Percentiles rank a stretch among this genome's conserved stretches.
Conservation (phyloP, 2,113 vertebrate genomes). For the Sisor rabdophorus region DNA sequence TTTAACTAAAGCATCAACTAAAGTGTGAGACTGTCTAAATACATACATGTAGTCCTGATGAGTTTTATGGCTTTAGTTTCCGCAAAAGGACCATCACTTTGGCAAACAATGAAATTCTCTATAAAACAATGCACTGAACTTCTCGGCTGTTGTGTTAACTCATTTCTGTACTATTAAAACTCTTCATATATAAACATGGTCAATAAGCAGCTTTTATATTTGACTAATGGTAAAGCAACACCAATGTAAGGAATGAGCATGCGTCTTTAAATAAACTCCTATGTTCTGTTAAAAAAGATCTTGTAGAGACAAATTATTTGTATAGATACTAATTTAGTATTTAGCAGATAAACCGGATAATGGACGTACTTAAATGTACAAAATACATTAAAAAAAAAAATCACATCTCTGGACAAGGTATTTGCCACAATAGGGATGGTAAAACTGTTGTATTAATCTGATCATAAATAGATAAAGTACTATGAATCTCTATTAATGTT, state of each 20-base stretch:
- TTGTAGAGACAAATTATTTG: slow-evolving; percentile 6
- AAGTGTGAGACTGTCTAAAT: slow-evolving; percentile 16
- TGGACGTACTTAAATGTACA: no score
- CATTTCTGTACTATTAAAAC: slow-evolving; percentile 45
- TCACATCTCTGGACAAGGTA: slow-evolving; percentile 43
- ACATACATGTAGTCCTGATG: slow-evolving; percentile 32
- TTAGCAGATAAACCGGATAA: no score
- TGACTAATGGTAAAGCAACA: slow-evolving; percentile 51
- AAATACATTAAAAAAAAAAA: no score
- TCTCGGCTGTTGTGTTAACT: slow-evolving; percentile 27
- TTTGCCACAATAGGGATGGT: slow-evolving; percentile 29
- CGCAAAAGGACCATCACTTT: slow-evolving; percentile 38
- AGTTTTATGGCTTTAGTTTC: slow-evolving; percentile 51
- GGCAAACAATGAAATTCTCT: slow-evolving; percentile 41
- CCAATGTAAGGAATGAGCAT: slow-evolving; percentile 41
- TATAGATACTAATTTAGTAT: background rate
- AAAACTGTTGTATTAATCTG: slow-evolving; percentile 34
- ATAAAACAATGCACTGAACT: background rate
- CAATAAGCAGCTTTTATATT: slow-evolving; percentile 62
- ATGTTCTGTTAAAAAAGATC: background rate
- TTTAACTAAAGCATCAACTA: slow-evolving; percentile 30
- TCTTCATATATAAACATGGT: slow-evolving; percentile 48
- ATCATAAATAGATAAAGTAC: slow-evolving; percentile 34
- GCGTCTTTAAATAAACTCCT: slow-evolving; percentile 48
- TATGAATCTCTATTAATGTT: slow-evolving; percentile 15